Percentiles rank a stretch among this genome's conserved stretches.
phyloP scores from a whole-genome alignment of 2,888 invertebrate genomes.

The Resseliella maxima region DNA sequence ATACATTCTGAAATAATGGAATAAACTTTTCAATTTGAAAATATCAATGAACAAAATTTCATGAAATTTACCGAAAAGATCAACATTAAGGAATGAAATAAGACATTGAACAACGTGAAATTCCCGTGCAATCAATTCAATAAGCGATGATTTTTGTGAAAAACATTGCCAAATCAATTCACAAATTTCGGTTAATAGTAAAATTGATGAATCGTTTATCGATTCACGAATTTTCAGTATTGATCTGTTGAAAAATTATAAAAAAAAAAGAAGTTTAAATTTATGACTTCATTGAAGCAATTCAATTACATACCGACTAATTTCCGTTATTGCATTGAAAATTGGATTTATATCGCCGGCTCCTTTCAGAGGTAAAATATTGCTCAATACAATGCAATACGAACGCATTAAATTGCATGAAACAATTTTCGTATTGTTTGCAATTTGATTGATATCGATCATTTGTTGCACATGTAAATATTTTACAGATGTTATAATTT shows the following conservation, averaged over 20 bases:
- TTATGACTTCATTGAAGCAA: not conserved
- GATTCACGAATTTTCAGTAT: not conserved
- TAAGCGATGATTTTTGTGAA: conserved; percentile 60
- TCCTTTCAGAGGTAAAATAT: conserved; percentile 57
- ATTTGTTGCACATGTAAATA: conserved; percentile 58
- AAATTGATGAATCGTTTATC: conserved; percentile 56
- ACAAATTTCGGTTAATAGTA: conserved; percentile 64
- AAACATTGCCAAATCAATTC: conserved; percentile 63
- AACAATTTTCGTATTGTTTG: conserved; percentile 39
- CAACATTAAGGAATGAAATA: conserved; percentile 58
- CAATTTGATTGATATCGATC: not conserved
- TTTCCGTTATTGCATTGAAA: not conserved
- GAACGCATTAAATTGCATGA: conserved; percentile 58
- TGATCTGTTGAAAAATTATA: not conserved
- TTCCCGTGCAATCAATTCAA: conserved; percentile 64
- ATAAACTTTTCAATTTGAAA: conserved; percentile 3
- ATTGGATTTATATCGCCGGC: not conserved
- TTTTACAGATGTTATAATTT: conserved; percentile 57
- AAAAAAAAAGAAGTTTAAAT: not conserved
- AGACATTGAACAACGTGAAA: conserved; percentile 59
- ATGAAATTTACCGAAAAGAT: conserved; percentile 57
- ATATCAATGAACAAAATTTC: not conserved
- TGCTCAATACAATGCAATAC: conserved; percentile 59
- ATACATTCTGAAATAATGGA: not conserved
- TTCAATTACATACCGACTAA: not conserved